Percentiles rank a stretch among this genome's conserved stretches.
Conservation (phyloP, 1,140 invertebrate species). For the Glossosoma conforme region DNA sequence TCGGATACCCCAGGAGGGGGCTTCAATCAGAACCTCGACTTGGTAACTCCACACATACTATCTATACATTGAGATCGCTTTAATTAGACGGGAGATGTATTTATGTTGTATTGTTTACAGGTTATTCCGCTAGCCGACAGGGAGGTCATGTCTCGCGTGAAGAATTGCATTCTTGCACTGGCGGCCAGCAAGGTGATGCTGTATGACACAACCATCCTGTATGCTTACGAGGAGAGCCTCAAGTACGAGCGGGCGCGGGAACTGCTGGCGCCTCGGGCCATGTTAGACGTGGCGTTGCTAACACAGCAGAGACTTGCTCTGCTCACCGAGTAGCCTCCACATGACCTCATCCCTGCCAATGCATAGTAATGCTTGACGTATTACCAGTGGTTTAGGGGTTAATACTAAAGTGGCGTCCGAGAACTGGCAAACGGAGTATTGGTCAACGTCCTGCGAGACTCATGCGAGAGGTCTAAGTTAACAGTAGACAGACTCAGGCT, state of each 20-base stretch:
- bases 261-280: conserved; percentile 74
- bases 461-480: too few species aligned
- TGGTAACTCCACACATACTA: conserved; percentile 38
- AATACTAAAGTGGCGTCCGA: too few species aligned
- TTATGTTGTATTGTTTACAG: conserved; percentile 45
- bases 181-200: conserved; percentile 82
- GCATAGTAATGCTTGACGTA: too few species aligned
- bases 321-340: neutral
- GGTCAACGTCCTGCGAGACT: too few species aligned
- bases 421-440: too few species aligned
- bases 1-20: conserved; percentile 68
- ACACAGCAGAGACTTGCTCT: conserved; percentile 54
- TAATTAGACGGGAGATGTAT: too few species aligned
- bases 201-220: conserved; percentile 87
- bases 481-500: too few species aligned
- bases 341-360: too few species aligned
- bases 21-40: conserved; percentile 74
- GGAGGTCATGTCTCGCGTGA: conserved; percentile 77
- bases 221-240: conserved; percentile 85
- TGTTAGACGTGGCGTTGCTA: conserved; percentile 69
- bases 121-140: conserved; percentile 65
- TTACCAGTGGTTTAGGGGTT: too few species aligned
- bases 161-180: conserved; percentile 85
- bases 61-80: neutral
- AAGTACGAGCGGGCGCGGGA: conserved; percentile 75